Evolutionary conservation across 2,888 invertebrate genomes (phyloP).

Genomic region (Luperina nickerlii): DNA sequence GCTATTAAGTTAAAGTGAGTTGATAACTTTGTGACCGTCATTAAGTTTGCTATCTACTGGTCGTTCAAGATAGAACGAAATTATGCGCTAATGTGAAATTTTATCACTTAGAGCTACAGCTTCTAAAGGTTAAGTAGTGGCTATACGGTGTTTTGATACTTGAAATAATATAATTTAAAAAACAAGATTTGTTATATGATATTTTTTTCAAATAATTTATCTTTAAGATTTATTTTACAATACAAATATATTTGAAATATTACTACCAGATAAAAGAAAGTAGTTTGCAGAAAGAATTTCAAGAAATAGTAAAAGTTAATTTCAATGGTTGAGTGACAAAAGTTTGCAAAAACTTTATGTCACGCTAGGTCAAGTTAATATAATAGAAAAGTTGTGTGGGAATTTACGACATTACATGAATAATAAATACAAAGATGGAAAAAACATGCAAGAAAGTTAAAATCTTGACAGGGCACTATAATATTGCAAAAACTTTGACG

Average conservation of each 20-base stretch:
- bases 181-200: too few relatives aligned
- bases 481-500: conserved; percentile 19
- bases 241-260: background rate
- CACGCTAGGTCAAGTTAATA: background rate
- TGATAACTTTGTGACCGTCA: conserved; percentile 35
- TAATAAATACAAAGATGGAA: conserved; percentile 20
- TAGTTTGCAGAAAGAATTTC: background rate
- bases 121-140: background rate
- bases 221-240: background rate
- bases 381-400: conserved; percentile 18
- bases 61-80: conserved; percentile 30
- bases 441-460: conserved; percentile 42
- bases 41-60: conserved; percentile 36
- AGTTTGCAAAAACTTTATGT: conserved; percentile 1
- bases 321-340: background rate
- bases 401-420: conserved; percentile 23
- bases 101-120: background rate
- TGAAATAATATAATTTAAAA: background rate
- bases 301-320: conserved; percentile 1
- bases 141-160: conserved; percentile 35
- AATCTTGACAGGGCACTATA: conserved; percentile 26
- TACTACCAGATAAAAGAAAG: background rate
- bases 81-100: conserved; percentile 26
- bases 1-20: conserved; percentile 36
- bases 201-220: background rate